Conservation (phyloP, 37 sponge, comb jelly and placozoan species). For the Aphrocallistes beatrix region DNA sequence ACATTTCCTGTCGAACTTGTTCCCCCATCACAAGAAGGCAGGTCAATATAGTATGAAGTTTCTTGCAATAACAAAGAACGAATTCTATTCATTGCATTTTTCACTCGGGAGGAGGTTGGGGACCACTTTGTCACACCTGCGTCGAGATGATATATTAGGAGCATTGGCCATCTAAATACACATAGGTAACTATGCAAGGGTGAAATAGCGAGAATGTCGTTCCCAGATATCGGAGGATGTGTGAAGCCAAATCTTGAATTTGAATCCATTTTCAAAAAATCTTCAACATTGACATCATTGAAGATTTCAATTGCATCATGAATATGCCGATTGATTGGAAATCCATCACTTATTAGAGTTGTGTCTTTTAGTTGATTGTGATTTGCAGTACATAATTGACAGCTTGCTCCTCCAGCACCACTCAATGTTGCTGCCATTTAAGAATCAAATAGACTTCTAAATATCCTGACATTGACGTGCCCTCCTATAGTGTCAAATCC, state of each 20-base stretch:
- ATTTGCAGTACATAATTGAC: not conserved
- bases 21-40: conserved; percentile 10
- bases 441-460: not conserved
- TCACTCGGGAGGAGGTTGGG: not conserved
- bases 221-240: conserved; percentile 6
- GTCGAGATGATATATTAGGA: conserved; percentile 3
- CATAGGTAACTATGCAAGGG: not conserved
- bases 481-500: not conserved
- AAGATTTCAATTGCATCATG: not conserved
- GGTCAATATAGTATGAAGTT: too few species aligned
- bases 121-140: not conserved
- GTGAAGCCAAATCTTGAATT: not conserved
- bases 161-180: not conserved
- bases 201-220: not conserved
- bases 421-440: not conserved
- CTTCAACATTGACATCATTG: not conserved
- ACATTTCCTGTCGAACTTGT: not conserved
- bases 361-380: not conserved
- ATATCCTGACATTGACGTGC: not conserved
- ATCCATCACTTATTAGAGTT: not conserved
- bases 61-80: too few species aligned
- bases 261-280: not conserved
- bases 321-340: not conserved
- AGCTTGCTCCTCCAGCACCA: not conserved
- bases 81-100: not conserved